Evolutionary conservation across 2,888 invertebrate genomes (phyloP).

Genomic region (Bembecia ichneumoniformis): DNA sequence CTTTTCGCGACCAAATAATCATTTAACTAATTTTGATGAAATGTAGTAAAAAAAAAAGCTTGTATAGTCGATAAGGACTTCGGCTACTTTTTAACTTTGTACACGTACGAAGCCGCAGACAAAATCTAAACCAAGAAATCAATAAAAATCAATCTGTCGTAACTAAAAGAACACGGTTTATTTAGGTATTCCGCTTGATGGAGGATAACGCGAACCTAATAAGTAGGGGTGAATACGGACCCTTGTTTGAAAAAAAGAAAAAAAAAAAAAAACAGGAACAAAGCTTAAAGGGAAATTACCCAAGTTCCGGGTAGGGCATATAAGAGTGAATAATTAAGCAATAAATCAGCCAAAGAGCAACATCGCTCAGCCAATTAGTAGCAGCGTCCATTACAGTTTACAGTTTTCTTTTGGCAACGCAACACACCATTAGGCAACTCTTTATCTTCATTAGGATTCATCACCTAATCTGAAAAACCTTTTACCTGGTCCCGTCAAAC

Average conservation of each 20-base stretch:
- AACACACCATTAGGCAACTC: conserved; percentile 40
- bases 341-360: conserved; percentile 43
- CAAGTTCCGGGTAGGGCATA: conserved; percentile 17
- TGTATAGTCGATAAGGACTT: too few species aligned
- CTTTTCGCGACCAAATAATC: too few species aligned
- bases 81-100: too few species aligned
- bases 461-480: conserved; percentile 53
- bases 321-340: conserved; percentile 47
- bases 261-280: conserved; percentile 10
- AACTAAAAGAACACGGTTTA: too few species aligned
- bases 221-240: not conserved
- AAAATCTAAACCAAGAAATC: too few species aligned
- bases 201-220: not conserved
- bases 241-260: not conserved
- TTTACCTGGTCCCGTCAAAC: conserved; percentile 49
- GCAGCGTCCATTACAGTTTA: conserved; percentile 34
- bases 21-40: too few species aligned
- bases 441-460: conserved; percentile 59
- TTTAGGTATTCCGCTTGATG: not conserved
- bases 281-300: conserved; percentile 19
- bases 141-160: too few species aligned
- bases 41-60: too few species aligned
- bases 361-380: conserved; percentile 35
- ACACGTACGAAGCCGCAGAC: too few species aligned
- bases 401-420: conserved; percentile 42